These are phyloP conservation scores for Pangasius krempfi DNA, from an alignment of 2,797 vertebrate genomes.

Conservation along the genomic window DNA sequence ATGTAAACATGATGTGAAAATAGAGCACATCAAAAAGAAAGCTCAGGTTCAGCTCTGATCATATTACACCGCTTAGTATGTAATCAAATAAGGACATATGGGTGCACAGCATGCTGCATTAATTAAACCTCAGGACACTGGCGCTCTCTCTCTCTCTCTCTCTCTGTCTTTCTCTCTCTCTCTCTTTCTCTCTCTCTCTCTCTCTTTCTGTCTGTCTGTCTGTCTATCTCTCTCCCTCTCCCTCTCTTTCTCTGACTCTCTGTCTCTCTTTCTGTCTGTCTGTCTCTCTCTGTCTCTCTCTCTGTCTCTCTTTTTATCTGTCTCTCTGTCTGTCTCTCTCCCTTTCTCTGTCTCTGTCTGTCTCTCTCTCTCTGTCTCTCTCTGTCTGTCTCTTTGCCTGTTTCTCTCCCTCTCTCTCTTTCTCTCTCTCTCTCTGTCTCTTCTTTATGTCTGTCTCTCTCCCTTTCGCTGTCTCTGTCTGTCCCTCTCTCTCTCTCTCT, in stretches of 20 bases:
- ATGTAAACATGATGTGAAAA: slow-evolving; percentile 8
- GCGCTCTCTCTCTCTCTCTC: slow-evolving; percentile 4
- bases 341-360: neutral
- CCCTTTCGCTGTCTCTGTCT: neutral
- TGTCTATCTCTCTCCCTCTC: neutral
- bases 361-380: neutral
- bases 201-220: neutral
- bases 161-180: neutral
- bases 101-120: slow-evolving; percentile 70
- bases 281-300: neutral
- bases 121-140: slow-evolving; percentile 72
- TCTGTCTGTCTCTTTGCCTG: neutral
- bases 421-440: neutral
- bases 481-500: neutral
- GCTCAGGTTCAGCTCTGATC: slow-evolving; percentile 12
- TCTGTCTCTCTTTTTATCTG: too few species aligned
- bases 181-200: neutral
- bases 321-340: neutral
- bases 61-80: slow-evolving; percentile 45
- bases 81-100: slow-evolving; percentile 72
- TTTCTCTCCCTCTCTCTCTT: too few species aligned
- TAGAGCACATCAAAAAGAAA: neutral
- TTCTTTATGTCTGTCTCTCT: neutral
- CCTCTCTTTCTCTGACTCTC: neutral
- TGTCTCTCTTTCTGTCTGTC: neutral